phyloP scores from a whole-genome alignment of 2,888 invertebrate genomes.

The Pimpla rufipes region DNA sequence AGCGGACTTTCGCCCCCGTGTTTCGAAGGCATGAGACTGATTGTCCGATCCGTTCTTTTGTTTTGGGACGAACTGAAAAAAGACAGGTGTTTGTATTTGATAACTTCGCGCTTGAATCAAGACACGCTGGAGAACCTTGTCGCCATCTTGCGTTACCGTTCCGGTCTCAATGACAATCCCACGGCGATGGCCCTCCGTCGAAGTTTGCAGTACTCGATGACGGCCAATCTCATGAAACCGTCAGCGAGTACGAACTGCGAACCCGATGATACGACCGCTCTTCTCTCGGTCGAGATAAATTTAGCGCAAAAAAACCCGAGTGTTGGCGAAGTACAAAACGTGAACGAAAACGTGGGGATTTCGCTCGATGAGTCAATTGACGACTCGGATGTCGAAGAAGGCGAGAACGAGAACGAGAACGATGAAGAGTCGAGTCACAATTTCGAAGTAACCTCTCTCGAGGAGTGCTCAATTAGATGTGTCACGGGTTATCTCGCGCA shows the following conservation, averaged over 20 bases:
- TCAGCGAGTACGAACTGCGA: conserved; percentile 48
- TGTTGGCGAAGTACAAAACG: too few relatives aligned
- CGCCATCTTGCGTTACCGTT: conserved; percentile 68
- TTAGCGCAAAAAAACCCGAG: not conserved
- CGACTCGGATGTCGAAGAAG: not conserved
- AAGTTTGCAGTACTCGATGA: conserved; percentile 47
- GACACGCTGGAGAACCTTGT: conserved; percentile 72
- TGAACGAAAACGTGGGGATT: too few relatives aligned
- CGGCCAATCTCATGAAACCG: conserved; percentile 42
- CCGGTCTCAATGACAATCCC: conserved; percentile 67
- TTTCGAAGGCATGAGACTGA: conserved; percentile 69
- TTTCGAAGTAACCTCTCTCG: conserved; percentile 17
- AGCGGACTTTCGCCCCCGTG: conserved; percentile 62
- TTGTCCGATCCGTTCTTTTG: conserved; percentile 67
- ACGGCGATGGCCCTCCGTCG: conserved; percentile 28
- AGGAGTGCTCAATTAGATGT: conserved; percentile 50
- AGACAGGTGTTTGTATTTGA: conserved; percentile 63
- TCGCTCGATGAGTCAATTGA: not conserved
- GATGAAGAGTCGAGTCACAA: not conserved
- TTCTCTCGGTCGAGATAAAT: not conserved
- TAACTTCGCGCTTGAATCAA: conserved; percentile 70
- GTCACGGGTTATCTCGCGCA: conserved; percentile 40
- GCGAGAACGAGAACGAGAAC: conserved; percentile 1
- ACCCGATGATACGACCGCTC: conserved; percentile 23
- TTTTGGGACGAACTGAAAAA: conserved; percentile 69